Evolutionary conservation across 2,113 vertebrate species (phyloP).

Genomic region (Heterochromis multidens): DNA sequence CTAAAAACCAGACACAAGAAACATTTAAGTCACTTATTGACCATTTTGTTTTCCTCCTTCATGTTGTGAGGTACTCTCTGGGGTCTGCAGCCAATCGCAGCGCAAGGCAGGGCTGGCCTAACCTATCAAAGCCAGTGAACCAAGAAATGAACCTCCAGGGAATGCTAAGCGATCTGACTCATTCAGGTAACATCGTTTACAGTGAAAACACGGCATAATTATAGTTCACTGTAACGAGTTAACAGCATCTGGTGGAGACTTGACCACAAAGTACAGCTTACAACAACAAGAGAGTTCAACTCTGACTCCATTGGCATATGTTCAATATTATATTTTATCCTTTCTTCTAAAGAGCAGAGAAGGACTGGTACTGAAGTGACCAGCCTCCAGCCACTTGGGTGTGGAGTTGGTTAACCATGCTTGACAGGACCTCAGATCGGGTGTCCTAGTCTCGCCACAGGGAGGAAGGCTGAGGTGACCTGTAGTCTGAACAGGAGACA

Average conservation of each 20-base stretch:
- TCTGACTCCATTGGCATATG: not conserved
- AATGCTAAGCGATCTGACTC: conserved; percentile 9
- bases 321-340: not conserved
- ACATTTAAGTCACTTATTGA: not conserved
- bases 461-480: conserved; percentile 49
- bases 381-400: not conserved
- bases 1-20: not conserved
- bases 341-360: not conserved
- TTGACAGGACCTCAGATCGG: conserved; percentile 59
- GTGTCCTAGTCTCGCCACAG: conserved; percentile 40
- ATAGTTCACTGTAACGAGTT: not conserved
- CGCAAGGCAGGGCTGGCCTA: not conserved
- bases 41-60: not conserved
- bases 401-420: conserved; percentile 48
- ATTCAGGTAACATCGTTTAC: conserved; percentile 38
- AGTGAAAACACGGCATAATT: conserved; percentile 41
- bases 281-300: not conserved
- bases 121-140: conserved; percentile 20
- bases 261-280: not conserved
- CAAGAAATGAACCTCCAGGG: conserved; percentile 26
- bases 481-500: conserved; percentile 50
- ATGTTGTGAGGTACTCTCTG: not conserved
- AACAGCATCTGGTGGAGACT: not conserved
- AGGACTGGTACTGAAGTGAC: not conserved
- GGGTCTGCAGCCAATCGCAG: conserved; percentile 30